phyloP scores from a whole-genome alignment of 92 coral and sea anemone species.

The Isaurus tuberculatus region DNA sequence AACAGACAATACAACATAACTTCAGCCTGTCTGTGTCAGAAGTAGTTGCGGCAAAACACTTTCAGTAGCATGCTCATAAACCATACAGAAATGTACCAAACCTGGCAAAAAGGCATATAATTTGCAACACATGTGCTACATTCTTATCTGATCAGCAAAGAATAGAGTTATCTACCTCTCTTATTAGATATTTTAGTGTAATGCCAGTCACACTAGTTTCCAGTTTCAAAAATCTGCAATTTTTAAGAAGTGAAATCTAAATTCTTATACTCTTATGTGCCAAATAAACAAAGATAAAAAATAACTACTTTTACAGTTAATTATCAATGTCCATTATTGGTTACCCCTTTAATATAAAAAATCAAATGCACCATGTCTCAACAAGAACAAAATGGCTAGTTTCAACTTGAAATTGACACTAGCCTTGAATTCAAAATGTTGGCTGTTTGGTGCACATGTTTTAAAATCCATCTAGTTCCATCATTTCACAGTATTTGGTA shows the following conservation, averaged over 20 bases:
- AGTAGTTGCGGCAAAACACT: neutral
- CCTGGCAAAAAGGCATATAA: neutral
- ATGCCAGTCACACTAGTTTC: slow-evolving; percentile 1
- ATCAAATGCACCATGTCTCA: slow-evolving; percentile 8
- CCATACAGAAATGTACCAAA: neutral
- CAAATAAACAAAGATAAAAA: neutral
- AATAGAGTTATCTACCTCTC: neutral
- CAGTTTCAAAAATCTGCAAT: neutral
- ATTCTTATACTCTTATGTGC: slow-evolving; percentile 13
- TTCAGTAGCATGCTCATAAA: neutral
- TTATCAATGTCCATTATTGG: slow-evolving; percentile 1
- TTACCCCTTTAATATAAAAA: neutral
- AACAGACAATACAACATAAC: neutral
- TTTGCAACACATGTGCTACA: slow-evolving; percentile 5
- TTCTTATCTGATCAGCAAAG: slow-evolving; percentile 7
- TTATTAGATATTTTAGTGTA: no score
- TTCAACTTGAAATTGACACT: no score
- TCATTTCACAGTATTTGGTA: slow-evolving; percentile 42
- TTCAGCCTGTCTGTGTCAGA: neutral
- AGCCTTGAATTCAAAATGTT: no score
- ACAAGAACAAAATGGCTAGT: slow-evolving; percentile 4
- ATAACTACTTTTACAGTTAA: slow-evolving; percentile 1
- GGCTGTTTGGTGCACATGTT: neutral
- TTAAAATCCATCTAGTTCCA: slow-evolving; percentile 14
- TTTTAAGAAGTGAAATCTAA: slow-evolving; percentile 4